Evolutionary conservation across 1,140 invertebrate genomes (phyloP).

Genomic region (Euura lappo): DNA sequence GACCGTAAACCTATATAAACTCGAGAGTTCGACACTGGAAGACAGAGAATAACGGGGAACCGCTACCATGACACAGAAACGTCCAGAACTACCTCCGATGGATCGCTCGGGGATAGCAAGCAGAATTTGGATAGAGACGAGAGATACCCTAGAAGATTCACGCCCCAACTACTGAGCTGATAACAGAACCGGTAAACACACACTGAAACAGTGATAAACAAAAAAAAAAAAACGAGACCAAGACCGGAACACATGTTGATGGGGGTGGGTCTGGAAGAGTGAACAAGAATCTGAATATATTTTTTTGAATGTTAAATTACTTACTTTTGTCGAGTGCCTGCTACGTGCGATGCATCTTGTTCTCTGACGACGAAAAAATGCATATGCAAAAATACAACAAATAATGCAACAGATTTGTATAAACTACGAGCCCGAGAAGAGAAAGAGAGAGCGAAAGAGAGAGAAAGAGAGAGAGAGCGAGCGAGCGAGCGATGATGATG

Average conservation of each 20-base stretch:
- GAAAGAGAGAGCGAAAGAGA: constrained; percentile 1
- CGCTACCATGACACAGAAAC: neutral
- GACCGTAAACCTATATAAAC: neutral
- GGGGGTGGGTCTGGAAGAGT: neutral
- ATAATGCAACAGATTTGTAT: no score
- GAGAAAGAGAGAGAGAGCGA: neutral
- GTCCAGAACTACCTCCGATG: neutral
- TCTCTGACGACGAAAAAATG: no score
- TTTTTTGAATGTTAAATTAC: neutral
- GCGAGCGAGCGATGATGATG: neutral
- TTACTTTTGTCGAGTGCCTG: neutral
- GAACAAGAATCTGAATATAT: neutral
- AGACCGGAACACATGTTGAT: neutral
- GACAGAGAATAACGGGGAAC: neutral
- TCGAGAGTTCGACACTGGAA: neutral
- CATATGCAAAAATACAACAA: no score
- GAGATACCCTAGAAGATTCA: neutral
- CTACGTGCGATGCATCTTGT: no score
- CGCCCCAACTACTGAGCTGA: neutral
- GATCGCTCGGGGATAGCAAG: neutral
- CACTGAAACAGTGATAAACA: neutral
- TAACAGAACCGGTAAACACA: neutral
- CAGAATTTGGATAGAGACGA: neutral
- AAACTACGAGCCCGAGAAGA: neutral
- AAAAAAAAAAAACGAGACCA: neutral